Evolutionary conservation across 2,113 vertebrate species (phyloP), one percentile per base, ranked within the genome.

Genomic region (Forbesichthys papilliferus): DNA sequence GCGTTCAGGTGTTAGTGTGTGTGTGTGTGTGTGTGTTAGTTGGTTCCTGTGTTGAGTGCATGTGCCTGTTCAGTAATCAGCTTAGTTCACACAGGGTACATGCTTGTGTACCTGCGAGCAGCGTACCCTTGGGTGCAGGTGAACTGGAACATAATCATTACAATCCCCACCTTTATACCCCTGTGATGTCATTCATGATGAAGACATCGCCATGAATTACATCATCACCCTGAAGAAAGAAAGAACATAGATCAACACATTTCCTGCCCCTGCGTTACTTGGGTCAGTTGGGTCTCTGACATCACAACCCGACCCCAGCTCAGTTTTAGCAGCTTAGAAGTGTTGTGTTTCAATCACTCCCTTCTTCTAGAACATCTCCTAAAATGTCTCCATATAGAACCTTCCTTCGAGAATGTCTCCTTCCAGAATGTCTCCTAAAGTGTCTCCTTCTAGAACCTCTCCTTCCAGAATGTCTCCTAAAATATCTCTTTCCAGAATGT

Each of bases 41-140:
- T 68, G 65, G 69, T 76, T 49, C 63, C 33, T 65, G 67, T 69
- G 61, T 71, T 36, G 70, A 51, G 67, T 59, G 61, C 67, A 59
- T 66, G 14, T 62, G 66, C 69, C 63, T 64, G 48, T n/a, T 63
- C 63, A 1, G 0, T 59, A 42, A 67, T 80, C 75, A 84, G 80
- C 75, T 88, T 74, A 77, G 65, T 80, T 66, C 82, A 61, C 71
- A 85, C 74, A 83, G 69, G 60, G 36, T 83, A 58, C 18, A 56
- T 56, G 13, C 83, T 68, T 67, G 68, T 33, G 7, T 69, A 68
- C 77, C 78, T 74, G 69, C 82, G 85, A 84, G 67, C 70, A 54
- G 61, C 79, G 85, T 71, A 80, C 90, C 90, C 81, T 89, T 91
- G 89, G 86, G 84, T 87, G 74, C 90, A 65, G 86, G 70, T 81